phyloP scores from a whole-genome alignment of 2,888 invertebrate species.

The Euplexia lucipara region DNA sequence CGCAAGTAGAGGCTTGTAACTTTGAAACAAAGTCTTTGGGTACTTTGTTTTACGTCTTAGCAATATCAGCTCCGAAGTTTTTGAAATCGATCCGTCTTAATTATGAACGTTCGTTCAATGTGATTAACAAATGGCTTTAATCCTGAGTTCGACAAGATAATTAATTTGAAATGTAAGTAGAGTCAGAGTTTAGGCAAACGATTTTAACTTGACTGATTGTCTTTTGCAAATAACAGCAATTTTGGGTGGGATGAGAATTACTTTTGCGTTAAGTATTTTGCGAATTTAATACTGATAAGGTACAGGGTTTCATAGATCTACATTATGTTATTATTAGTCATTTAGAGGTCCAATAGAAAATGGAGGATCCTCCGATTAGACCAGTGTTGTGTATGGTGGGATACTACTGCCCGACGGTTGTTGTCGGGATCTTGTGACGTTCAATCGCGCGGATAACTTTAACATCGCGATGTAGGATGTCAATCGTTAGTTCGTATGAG shows the following conservation, averaged over 20 bases:
- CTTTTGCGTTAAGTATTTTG: neutral
- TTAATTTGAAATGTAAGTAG: conserved; percentile 63
- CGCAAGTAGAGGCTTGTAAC: conserved; percentile 28
- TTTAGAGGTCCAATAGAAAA: too few species aligned
- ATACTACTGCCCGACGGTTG: too few species aligned
- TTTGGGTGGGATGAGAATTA: conserved; percentile 15
- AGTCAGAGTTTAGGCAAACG: conserved; percentile 55
- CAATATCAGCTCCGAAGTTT: conserved; percentile 51
- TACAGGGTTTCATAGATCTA: too few species aligned
- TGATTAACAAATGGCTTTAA: conserved; percentile 65
- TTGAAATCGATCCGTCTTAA: conserved; percentile 64
- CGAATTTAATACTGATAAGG: too few species aligned
- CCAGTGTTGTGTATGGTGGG: too few species aligned
- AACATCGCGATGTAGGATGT: too few species aligned
- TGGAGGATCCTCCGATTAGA: too few species aligned
- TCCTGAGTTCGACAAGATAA: conserved; percentile 66
- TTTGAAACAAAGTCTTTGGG: conserved; percentile 45
- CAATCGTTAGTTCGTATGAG: too few species aligned
- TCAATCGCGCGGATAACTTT: too few species aligned
- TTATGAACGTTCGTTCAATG: conserved; percentile 64
- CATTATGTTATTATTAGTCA: too few species aligned
- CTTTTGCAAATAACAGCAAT: conserved; percentile 53
- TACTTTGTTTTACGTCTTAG: conserved; percentile 31
- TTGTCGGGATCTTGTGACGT: too few species aligned
- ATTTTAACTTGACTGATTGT: conserved; percentile 61